A percentile compares a stretch with the other conserved stretches of the same genome.
These are phyloP conservation scores for Psephotus haematonotus DNA, from an alignment of 2,113 vertebrate species.

Conservation along the genomic window DNA sequence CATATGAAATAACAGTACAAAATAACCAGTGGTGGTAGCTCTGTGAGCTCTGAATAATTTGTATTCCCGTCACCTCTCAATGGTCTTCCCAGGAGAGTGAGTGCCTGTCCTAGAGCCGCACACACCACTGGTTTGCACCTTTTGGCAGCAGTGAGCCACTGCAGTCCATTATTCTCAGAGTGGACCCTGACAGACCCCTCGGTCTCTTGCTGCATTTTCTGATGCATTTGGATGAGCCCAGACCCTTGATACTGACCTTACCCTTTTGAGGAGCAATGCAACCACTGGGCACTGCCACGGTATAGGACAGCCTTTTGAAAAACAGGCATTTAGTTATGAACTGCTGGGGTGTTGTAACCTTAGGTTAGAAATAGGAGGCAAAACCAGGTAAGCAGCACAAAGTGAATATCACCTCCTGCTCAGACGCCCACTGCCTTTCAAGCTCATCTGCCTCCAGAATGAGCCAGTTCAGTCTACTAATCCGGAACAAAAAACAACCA, in stretches of 20 bases:
- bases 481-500: neutral
- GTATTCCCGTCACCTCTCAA: neutral
- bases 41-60: neutral
- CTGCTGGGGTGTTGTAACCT: neutral
- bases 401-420: neutral
- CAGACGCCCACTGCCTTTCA: neutral
- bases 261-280: neutral
- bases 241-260: neutral
- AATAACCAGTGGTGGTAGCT: neutral
- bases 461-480: neutral
- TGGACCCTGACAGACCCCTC: neutral
- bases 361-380: neutral
- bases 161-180: neutral
- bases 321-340: neutral
- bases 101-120: neutral
- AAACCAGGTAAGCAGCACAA: neutral
- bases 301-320: neutral
- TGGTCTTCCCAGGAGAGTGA: neutral
- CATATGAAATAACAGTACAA: neutral
- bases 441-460: neutral
- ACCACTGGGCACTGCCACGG: neutral
- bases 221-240: neutral
- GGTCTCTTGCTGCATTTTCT: neutral
- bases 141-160: neutral
- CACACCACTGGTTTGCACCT: neutral